Conservation (phyloP, 2,113 vertebrate genomes). For the Atherinomorus stipes region DNA sequence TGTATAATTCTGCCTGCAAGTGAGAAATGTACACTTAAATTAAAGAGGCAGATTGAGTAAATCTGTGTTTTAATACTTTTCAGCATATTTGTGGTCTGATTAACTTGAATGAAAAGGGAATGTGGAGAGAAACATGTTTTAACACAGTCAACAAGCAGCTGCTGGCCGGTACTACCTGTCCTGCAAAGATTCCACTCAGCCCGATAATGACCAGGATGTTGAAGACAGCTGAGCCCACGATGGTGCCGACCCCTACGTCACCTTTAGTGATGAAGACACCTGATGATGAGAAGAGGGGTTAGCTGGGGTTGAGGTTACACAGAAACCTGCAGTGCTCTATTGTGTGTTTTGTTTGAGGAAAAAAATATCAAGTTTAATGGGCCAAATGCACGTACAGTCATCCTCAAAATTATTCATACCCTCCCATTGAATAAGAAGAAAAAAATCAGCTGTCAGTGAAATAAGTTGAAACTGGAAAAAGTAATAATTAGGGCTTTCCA, state of each 20-base stretch:
- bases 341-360: not conserved
- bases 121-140: not conserved
- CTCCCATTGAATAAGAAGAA: too few relatives aligned
- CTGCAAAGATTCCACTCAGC: constrained; percentile 84
- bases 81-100: too few relatives aligned
- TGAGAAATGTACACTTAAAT: not conserved
- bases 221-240: constrained; percentile 86
- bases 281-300: constrained; percentile 44
- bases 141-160: not conserved
- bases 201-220: constrained; percentile 86
- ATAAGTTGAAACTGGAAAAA: too few relatives aligned
- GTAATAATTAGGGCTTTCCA: too few relatives aligned
- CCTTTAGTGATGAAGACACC: constrained; percentile 86
- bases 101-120: not conserved
- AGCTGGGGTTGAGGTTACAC: not conserved
- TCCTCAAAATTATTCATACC: too few relatives aligned
- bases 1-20: not conserved
- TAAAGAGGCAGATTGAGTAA: not conserved
- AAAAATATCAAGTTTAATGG: not conserved
- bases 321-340: not conserved
- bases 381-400: too few relatives aligned
- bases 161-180: constrained; percentile 70
- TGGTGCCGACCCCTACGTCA: constrained; percentile 83
- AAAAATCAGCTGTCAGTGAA: too few relatives aligned
- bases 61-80: not conserved